A percentile compares a stretch with the other conserved stretches of the same genome.
Evolutionary conservation across 2,888 invertebrate genomes (phyloP).

Genomic region (Conchocele bisecta): DNA sequence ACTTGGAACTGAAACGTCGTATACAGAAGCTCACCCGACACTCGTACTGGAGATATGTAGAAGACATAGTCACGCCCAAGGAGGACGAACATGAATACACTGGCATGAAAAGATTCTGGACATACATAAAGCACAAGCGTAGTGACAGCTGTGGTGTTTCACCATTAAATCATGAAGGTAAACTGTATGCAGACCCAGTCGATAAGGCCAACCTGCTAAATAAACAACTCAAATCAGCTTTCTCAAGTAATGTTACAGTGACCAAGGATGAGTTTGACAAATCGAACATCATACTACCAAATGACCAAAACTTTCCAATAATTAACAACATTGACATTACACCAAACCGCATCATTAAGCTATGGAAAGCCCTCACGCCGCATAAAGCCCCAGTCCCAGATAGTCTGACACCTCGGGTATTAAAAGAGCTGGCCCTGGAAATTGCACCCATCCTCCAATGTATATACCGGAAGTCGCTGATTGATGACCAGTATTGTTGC

Average conservation of each 20-base stretch:
- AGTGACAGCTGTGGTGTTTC: constrained; percentile 5
- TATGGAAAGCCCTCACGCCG: neutral
- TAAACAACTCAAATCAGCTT: too few species aligned
- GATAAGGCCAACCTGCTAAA: constrained; percentile 15
- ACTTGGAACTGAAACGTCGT: constrained; percentile 1
- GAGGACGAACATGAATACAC: constrained; percentile 5
- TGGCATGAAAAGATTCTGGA: constrained; percentile 18
- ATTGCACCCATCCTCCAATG: neutral
- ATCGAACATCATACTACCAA: neutral
- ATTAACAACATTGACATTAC: constrained; percentile 5
- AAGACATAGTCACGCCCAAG: constrained; percentile 10
- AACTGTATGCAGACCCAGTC: constrained; percentile 2
- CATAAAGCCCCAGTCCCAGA: neutral
- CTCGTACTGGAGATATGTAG: constrained; percentile 28
- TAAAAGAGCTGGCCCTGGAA: constrained; percentile 3
- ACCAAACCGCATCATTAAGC: neutral
- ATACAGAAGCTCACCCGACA: constrained; percentile 8
- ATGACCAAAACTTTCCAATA: neutral
- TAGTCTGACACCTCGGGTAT: neutral
- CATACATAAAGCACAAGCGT: constrained; percentile 6
- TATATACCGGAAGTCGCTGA: constrained; percentile 13
- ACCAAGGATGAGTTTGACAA: neutral
- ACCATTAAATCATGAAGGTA: constrained; percentile 10
- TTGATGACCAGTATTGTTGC: constrained; percentile 1
- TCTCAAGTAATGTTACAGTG: neutral